Conservation (phyloP, 1,140 invertebrate genomes). For the Planococcus citri region DNA sequence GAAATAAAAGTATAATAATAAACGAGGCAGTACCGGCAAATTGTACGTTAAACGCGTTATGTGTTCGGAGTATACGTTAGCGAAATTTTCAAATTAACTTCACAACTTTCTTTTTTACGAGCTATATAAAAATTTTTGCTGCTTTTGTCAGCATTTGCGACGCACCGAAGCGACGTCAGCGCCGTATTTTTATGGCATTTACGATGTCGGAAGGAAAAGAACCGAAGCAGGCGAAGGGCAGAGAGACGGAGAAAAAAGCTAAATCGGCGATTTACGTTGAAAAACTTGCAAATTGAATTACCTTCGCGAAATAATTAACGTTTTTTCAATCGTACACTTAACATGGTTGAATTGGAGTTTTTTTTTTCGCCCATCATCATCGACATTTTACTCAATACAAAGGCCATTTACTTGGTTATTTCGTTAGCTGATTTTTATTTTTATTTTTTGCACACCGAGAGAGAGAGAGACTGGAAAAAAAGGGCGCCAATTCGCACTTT, state of each 20-base stretch:
- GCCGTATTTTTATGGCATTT: too few relatives aligned
- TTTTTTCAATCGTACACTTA: too few relatives aligned
- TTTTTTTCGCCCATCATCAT: too few relatives aligned
- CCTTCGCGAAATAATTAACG: neutral
- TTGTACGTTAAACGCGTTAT: neutral
- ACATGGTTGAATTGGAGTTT: too few relatives aligned
- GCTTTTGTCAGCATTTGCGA: too few relatives aligned
- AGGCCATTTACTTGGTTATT: conserved; percentile 1
- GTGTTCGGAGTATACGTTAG: neutral
- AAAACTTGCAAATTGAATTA: neutral
- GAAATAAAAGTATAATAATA: neutral
- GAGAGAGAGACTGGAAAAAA: neutral
- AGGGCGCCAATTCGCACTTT: neutral
- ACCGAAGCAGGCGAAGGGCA: neutral
- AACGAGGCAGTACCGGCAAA: neutral
- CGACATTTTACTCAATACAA: neutral
- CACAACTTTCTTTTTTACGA: neutral
- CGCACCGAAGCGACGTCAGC: too few relatives aligned
- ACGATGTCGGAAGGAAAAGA: neutral
- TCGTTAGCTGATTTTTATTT: neutral
- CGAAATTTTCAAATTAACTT: neutral
- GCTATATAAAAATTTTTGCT: neutral
- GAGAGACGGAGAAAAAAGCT: neutral
- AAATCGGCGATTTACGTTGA: neutral
- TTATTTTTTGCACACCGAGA: neutral